Percentiles rank a stretch among this genome's conserved stretches.
Evolutionary conservation across 2,797 vertebrate genomes (phyloP).

Genomic region (Enteromius thamalakanensis): DNA sequence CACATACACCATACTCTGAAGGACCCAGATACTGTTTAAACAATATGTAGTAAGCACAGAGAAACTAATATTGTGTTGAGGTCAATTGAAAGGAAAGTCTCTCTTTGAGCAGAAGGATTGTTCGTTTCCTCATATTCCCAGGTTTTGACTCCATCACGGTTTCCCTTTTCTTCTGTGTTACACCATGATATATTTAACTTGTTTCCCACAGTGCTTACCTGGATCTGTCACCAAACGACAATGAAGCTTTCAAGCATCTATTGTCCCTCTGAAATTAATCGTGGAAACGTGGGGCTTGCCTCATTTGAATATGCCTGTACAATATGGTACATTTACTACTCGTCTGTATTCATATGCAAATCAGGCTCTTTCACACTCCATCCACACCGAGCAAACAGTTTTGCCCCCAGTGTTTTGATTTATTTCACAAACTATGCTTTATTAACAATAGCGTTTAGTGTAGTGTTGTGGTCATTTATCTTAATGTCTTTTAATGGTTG

Average conservation of each 20-base stretch:
- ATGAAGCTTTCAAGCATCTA: slow-evolving; percentile 24
- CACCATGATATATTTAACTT: neutral
- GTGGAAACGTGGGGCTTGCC: slow-evolving; percentile 11
- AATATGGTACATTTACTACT: slow-evolving; percentile 41
- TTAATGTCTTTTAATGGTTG: slow-evolving; percentile 7
- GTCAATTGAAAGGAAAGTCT: neutral
- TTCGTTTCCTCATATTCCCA: neutral
- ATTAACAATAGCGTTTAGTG: slow-evolving; percentile 18
- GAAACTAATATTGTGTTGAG: neutral
- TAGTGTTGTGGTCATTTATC: slow-evolving; percentile 14
- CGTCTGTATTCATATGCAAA: slow-evolving; percentile 43
- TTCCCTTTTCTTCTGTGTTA: neutral
- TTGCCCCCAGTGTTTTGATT: neutral
- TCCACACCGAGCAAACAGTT: neutral
- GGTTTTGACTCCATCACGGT: neutral
- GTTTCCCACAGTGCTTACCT: slow-evolving; percentile 3
- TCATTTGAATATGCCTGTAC: slow-evolving; percentile 30
- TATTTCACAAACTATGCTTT: slow-evolving; percentile 1
- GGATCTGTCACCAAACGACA: slow-evolving; percentile 25
- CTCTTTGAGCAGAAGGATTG: neutral
- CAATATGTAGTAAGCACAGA: neutral
- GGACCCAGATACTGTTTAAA: neutral
- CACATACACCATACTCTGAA: neutral
- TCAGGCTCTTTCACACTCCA: slow-evolving; percentile 14
- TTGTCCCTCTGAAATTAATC: slow-evolving; percentile 42